These are phyloP conservation scores for Megalopta genalis DNA, from an alignment of 1,140 invertebrate genomes.

Conservation along the genomic window DNA sequence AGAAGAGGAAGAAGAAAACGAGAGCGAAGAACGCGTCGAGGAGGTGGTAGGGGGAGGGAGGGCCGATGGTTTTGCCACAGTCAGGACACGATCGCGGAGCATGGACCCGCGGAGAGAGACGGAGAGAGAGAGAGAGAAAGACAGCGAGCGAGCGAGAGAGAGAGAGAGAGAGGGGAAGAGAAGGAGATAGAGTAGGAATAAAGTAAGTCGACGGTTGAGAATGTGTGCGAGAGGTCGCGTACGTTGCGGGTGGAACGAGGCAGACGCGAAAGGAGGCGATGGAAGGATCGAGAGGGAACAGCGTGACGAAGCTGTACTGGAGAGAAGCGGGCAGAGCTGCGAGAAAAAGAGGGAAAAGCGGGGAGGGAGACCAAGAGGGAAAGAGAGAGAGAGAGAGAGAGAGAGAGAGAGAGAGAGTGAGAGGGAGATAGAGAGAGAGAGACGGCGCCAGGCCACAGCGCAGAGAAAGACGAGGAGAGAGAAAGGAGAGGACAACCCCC, in stretches of 20 bases:
- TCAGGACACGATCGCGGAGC: slow-evolving; percentile 70
- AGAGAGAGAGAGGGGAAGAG: no score
- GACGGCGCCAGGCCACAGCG: not conserved
- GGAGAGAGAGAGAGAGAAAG: no score
- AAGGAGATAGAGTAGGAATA: slow-evolving; percentile 32
- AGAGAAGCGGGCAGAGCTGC: slow-evolving; percentile 36
- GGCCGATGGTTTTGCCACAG: slow-evolving; percentile 59
- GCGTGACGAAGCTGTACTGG: slow-evolving; percentile 41
- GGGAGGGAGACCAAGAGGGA: slow-evolving; percentile 34
- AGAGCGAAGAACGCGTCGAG: slow-evolving; percentile 24
- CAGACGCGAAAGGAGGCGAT: slow-evolving; percentile 44
- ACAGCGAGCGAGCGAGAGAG: no score
- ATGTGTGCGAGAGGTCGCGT: slow-evolving; percentile 6
- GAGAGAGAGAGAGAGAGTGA: slow-evolving; percentile 28
- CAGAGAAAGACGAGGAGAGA: slow-evolving; percentile 54
- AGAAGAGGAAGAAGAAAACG: slow-evolving; percentile 47
- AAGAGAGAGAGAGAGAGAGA: not conserved
- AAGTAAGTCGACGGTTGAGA: slow-evolving; percentile 47
- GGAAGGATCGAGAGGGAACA: slow-evolving; percentile 43
- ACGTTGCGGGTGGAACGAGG: slow-evolving; percentile 44
- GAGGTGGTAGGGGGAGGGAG: slow-evolving; percentile 5
- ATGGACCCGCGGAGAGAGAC: slow-evolving; percentile 55
- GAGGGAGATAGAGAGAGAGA: not conserved
- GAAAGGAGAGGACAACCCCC: slow-evolving; percentile 73
- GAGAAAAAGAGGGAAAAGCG: slow-evolving; percentile 22